Base-by-base conservation (phyloP, 1,140 invertebrate species). In the Drosophila baimaii region DNA sequence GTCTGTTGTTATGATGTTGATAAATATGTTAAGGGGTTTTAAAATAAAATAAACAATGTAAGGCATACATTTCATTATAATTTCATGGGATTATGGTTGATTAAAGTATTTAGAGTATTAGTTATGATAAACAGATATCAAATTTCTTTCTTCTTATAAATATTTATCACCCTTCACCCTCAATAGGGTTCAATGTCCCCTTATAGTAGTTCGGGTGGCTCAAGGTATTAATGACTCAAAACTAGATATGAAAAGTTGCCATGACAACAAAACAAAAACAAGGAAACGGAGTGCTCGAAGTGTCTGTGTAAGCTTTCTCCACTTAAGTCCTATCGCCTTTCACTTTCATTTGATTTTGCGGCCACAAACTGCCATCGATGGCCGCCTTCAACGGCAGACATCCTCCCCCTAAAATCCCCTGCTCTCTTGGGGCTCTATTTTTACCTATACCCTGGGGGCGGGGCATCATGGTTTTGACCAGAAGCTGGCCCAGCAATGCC, bases 181-280 rank as follows among this genome's bases (percentile, higher is more conserved):
- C n/a, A n/a, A n/a, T n/a, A n/a, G n/a, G n/a, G 23, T 41, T 33
- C 35, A 37, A n/a, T 52, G 29, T 52, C n/a, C 13, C 1, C 6
- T 12, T 27, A 15, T 7, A 9, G 9, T 21, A 56, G 21, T 37
- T 54, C n/a, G n/a, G 31, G 23, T n/a, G 25, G 9, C 17, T 21
- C 25, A 39, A 27, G 31, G 15, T 33, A 37, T 19, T 29, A 63
- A 39, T 25, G 17, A 15, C 31, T 39, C 19, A 13, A n/a, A 37
- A 27, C 23, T 58, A 39, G 51, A 58, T 29, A 58, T 58, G 17
- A 58, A 58, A 41, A 43, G 25, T 61, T 64, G 54, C 35, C 55
- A 23, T 29, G 19, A 21, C 13, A 41, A 31, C 19, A 12, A 10
- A n/a, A 23, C 21, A 27, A 21, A 10, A 41, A 31, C 19, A 12